These are phyloP conservation scores for Chaetoderma sp. DNA, from an alignment of 2,888 invertebrate species.

Conservation along the genomic window DNA sequence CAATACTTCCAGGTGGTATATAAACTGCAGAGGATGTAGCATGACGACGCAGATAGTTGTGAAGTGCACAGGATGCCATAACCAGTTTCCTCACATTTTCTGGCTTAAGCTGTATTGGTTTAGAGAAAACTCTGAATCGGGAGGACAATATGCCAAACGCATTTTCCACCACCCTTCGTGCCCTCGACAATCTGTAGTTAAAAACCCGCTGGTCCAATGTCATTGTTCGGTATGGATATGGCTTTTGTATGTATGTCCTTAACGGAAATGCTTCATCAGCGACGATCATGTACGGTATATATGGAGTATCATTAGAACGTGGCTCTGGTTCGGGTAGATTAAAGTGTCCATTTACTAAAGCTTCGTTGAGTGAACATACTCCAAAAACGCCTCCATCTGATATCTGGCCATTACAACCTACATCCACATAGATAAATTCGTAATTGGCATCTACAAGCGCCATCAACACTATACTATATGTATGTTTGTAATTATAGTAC, in stretches of 20 bases:
- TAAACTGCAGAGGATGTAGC: neutral
- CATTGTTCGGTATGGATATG: neutral
- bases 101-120: constrained; percentile 4
- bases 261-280: constrained; percentile 12
- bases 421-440: too few relatives aligned
- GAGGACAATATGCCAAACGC: neutral
- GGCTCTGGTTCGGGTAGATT: too few relatives aligned
- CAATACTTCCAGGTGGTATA: constrained; percentile 1
- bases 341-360: too few relatives aligned
- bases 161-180: neutral
- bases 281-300: constrained; percentile 1
- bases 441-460: too few relatives aligned
- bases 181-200: neutral
- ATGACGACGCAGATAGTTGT: constrained; percentile 1
- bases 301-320: too few relatives aligned
- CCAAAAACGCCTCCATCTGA: too few relatives aligned
- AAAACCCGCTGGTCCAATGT: constrained; percentile 10
- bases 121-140: constrained; percentile 10
- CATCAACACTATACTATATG: too few relatives aligned
- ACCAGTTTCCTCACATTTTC: constrained; percentile 1
- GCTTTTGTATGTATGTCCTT: constrained; percentile 1
- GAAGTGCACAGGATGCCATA: constrained; percentile 5
- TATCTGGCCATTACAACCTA: too few relatives aligned
- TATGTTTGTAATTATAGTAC: too few relatives aligned
- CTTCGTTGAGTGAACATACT: too few relatives aligned